Percentiles rank a stretch among this genome's conserved stretches.
Evolutionary conservation across 2,888 invertebrate species (phyloP).

Genomic region (Tetragonisca angustula): DNA sequence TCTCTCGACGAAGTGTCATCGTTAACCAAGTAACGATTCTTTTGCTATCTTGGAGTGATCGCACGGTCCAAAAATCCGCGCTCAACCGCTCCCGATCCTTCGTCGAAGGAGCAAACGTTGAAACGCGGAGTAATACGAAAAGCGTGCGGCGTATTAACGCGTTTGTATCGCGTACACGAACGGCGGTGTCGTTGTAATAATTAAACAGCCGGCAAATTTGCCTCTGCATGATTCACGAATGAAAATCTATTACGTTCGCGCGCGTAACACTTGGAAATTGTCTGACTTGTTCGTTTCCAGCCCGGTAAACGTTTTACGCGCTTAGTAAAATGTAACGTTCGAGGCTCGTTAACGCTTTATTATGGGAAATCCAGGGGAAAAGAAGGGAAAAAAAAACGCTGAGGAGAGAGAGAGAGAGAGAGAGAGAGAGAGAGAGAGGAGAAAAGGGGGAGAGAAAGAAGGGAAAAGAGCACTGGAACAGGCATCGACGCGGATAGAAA

Average conservation of each 20-base stretch:
- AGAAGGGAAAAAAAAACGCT: neutral
- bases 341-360: constrained; percentile 40
- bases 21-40: too few relatives aligned
- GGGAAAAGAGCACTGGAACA: too few relatives aligned
- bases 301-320: constrained; percentile 19
- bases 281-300: constrained; percentile 5
- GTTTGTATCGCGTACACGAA: neutral
- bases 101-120: neutral
- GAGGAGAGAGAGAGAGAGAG: too few relatives aligned
- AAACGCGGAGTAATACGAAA: neutral
- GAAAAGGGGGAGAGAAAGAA: neutral
- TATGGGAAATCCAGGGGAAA: neutral
- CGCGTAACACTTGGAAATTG: constrained; percentile 3
- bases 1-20: too few relatives aligned
- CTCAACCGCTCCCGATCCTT: neutral
- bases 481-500: neutral
- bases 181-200: constrained; percentile 6
- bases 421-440: neutral
- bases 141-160: neutral
- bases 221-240: neutral
- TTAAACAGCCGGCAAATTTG: constrained; percentile 4
- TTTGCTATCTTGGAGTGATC: too few relatives aligned
- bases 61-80: neutral
- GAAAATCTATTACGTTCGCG: neutral
- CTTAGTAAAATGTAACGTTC: constrained; percentile 21